Conservation (phyloP, 2,888 invertebrate genomes). For the Hetaerina titia region DNA sequence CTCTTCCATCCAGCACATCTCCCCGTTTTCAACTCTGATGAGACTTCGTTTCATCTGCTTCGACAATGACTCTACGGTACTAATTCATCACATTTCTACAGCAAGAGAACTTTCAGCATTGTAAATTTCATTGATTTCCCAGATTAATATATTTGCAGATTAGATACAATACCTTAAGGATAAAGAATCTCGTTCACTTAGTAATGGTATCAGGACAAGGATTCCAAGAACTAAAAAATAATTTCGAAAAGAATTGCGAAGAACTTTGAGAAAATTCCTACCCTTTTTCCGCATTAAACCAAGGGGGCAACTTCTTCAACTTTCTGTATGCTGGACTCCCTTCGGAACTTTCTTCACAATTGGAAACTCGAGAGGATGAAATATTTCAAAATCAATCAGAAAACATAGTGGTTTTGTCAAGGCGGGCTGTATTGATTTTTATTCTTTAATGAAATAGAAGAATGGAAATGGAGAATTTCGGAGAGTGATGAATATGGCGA, state of each 20-base stretch:
- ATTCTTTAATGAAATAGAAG: not conserved
- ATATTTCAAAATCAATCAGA: conserved; percentile 23
- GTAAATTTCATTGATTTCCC: no score
- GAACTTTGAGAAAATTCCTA: not conserved
- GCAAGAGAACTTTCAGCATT: no score
- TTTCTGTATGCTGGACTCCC: not conserved
- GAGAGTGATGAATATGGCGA: not conserved
- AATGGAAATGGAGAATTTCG: not conserved
- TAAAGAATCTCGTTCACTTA: not conserved
- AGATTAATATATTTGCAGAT: no score
- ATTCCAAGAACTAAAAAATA: not conserved
- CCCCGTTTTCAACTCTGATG: no score
- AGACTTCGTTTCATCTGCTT: no score
- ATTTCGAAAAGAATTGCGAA: not conserved
- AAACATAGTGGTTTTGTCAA: not conserved
- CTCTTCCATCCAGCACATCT: no score
- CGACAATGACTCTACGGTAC: no score
- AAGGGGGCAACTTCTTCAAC: not conserved
- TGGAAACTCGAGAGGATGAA: not conserved
- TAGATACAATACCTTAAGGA: no score
- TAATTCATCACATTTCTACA: no score
- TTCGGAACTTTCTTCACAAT: not conserved
- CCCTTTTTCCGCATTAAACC: no score
- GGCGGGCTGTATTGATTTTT: not conserved
- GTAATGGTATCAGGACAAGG: not conserved